These are phyloP conservation scores for Phataginus tetradactyla DNA, from an alignment of 2,797 vertebrate genomes.

Conservation along the genomic window DNA sequence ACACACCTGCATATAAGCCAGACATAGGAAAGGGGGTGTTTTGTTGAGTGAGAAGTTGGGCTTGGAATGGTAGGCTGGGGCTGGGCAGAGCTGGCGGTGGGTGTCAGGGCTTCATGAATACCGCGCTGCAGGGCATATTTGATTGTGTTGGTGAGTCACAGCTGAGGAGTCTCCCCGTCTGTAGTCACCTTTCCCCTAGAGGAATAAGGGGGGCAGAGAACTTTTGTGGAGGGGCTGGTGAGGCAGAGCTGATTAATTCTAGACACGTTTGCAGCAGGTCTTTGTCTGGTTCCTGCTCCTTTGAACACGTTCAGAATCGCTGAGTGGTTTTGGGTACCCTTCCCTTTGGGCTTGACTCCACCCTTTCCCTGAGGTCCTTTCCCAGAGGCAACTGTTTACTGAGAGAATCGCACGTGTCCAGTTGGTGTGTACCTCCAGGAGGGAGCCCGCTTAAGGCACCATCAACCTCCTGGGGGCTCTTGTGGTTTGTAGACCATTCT, in stretches of 20 bases:
- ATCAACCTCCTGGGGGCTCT: background rate
- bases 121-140: conserved; percentile 32
- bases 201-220: background rate
- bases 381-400: background rate
- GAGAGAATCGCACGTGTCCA: background rate
- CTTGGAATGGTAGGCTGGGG: background rate
- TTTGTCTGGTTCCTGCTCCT: background rate
- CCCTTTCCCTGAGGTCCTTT: background rate
- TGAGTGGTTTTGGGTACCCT: background rate
- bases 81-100: background rate
- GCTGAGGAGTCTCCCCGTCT: background rate
- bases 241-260: conserved; percentile 10
- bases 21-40: background rate
- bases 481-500: background rate
- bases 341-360: background rate
- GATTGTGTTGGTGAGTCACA: conserved; percentile 56
- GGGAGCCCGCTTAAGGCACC: background rate
- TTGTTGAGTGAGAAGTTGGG: background rate
- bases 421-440: background rate
- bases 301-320: background rate
- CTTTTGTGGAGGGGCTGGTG: conserved; percentile 37
- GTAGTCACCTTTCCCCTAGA: conserved; percentile 49
- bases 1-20: background rate
- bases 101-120: background rate
- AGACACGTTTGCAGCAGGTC: background rate